phyloP scores from a whole-genome alignment of 2,113 vertebrate genomes.

The Sigmodon hispidus region DNA sequence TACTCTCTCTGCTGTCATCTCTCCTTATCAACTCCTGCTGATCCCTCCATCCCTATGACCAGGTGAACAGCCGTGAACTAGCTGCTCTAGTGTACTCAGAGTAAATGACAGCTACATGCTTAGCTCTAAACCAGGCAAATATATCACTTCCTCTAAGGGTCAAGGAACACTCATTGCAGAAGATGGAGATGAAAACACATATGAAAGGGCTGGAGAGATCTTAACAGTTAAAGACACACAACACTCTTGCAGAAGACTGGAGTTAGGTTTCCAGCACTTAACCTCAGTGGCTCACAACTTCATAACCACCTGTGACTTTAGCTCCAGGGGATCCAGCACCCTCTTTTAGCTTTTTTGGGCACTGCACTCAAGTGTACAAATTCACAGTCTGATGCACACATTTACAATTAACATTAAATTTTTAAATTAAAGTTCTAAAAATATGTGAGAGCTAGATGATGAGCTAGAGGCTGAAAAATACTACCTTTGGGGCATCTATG shows the following conservation, averaged over 20 bases:
- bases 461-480: neutral
- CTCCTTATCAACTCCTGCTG: neutral
- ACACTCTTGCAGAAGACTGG: neutral
- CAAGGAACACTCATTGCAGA: neutral
- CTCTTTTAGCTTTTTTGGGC: neutral
- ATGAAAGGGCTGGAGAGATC: neutral
- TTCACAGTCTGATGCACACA: neutral
- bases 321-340: neutral
- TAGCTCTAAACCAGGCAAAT: too few species aligned
- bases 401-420: neutral
- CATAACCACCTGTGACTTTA: neutral
- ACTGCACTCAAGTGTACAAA: neutral
- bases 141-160: neutral
- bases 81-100: neutral
- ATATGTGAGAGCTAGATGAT: neutral
- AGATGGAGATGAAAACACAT: neutral
- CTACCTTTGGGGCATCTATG: neutral
- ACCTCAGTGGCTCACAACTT: neutral
- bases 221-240: neutral
- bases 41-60: neutral
- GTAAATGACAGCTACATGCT: neutral
- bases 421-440: neutral
- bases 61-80: neutral
- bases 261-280: neutral
- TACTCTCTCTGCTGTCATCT: neutral